Evolutionary conservation across 2,113 vertebrate species (phyloP).

Genomic region (Mustela lutreola): DNA sequence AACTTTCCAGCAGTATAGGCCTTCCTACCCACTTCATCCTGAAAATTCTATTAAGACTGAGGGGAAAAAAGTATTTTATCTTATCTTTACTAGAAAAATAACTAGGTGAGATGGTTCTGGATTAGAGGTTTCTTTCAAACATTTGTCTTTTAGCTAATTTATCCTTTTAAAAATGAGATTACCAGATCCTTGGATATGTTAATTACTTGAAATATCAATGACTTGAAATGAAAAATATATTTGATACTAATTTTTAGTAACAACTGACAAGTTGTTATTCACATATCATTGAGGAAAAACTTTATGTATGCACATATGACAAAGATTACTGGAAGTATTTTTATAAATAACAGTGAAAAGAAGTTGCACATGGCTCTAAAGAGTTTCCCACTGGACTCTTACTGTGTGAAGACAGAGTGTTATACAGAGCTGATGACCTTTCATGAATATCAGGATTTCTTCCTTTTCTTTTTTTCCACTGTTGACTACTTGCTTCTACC

Average conservation of each 20-base stretch:
- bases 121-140: not conserved
- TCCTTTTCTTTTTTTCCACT: not conserved
- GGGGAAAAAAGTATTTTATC: not conserved
- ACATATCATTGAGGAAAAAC: not conserved
- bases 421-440: not conserved
- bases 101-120: not conserved
- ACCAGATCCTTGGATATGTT: not conserved
- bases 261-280: not conserved
- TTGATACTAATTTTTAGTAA: not conserved
- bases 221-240: not conserved
- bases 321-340: not conserved
- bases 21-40: not conserved
- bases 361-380: not conserved
- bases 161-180: constrained; percentile 33
- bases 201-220: constrained; percentile 21
- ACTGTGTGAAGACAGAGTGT: not conserved
- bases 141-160: constrained; percentile 16
- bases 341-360: constrained; percentile 21
- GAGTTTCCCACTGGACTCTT: not conserved
- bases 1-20: not conserved
- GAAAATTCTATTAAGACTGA: not conserved
- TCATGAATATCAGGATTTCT: not conserved
- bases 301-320: not conserved
- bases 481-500: constrained; percentile 37
- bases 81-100: not conserved